Conservation (phyloP, 2,113 vertebrate species). For the Rhombomys opimus region DNA sequence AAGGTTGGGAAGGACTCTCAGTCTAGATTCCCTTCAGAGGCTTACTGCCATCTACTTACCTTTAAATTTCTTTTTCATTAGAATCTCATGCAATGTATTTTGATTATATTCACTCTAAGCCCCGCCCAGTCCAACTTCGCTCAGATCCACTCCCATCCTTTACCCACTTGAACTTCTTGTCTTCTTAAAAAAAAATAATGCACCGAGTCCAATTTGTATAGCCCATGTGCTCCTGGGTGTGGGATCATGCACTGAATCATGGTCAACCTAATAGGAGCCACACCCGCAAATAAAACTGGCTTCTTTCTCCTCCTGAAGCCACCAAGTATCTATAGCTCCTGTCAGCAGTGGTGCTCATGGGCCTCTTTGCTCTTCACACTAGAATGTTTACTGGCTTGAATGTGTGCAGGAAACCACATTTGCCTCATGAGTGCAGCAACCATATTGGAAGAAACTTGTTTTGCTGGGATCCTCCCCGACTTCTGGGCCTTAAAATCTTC, state of each 20-base stretch:
- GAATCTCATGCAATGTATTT: background rate
- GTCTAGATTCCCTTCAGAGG: background rate
- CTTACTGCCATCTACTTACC: background rate
- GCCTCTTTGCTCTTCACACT: background rate
- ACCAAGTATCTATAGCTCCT: background rate
- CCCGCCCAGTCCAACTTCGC: too few relatives aligned
- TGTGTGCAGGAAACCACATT: background rate
- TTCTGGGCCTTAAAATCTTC: background rate
- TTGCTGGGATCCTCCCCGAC: background rate
- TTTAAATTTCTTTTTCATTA: background rate
- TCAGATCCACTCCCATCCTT: background rate
- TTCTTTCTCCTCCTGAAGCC: background rate
- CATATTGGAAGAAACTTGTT: background rate
- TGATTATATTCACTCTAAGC: background rate
- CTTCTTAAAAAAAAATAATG: background rate
- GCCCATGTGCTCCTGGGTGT: background rate
- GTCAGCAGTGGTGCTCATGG: background rate
- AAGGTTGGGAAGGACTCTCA: background rate
- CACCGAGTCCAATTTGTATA: background rate
- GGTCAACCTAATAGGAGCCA: background rate
- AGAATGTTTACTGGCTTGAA: too few relatives aligned
- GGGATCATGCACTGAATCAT: background rate
- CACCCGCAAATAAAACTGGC: background rate
- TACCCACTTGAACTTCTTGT: background rate
- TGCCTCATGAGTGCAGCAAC: background rate